Evolutionary conservation across 2,888 invertebrate genomes (phyloP).

Genomic region (Scotopteryx bipunctaria): DNA sequence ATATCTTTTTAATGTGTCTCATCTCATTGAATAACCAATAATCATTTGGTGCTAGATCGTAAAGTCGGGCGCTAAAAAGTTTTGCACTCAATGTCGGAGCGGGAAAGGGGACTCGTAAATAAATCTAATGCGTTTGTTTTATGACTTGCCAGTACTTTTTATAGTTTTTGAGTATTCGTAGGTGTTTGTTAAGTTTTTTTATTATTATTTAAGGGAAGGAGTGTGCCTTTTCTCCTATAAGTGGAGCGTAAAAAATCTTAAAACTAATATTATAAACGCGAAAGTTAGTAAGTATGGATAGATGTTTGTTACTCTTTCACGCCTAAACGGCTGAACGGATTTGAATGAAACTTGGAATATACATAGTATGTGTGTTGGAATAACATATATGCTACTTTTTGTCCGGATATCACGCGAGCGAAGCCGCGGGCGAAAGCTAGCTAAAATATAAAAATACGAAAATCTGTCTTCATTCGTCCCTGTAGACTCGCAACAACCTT

Average conservation of each 20-base stretch:
- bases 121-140: slow-evolving; percentile 45
- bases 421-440: no score
- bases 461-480: not conserved
- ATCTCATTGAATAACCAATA: slow-evolving; percentile 52
- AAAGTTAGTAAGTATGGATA: no score
- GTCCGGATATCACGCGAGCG: no score
- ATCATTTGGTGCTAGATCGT: slow-evolving; percentile 49
- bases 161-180: slow-evolving; percentile 29
- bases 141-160: slow-evolving; percentile 27
- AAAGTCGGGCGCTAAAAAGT: slow-evolving; percentile 62
- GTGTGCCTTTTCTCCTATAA: not conserved
- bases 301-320: no score
- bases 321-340: no score
- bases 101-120: slow-evolving; percentile 53
- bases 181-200: slow-evolving; percentile 17
- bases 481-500: not conserved
- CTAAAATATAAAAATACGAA: not conserved
- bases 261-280: no score
- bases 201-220: not conserved
- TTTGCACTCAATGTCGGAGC: slow-evolving; percentile 52
- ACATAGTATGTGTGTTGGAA: no score
- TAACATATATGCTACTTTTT: no score
- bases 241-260: no score
- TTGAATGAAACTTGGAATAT: no score
- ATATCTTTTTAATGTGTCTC: slow-evolving; percentile 41